Evolutionary conservation across 2,113 vertebrate genomes (phyloP), one percentile per base, ranked within the genome.

Genomic region (Ictidomys tridecemlineatus): DNA sequence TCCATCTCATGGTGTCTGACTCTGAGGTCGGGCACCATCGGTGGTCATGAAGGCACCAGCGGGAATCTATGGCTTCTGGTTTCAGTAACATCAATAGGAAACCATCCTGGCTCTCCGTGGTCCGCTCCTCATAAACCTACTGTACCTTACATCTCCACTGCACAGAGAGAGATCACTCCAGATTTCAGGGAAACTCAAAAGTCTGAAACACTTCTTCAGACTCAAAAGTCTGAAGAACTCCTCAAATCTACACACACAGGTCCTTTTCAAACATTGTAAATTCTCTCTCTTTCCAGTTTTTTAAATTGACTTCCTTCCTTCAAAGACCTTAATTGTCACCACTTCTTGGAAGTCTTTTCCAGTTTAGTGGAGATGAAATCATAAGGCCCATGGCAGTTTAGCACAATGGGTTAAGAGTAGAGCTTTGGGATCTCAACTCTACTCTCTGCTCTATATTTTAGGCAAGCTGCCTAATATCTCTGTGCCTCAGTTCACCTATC

Each of bases 21-120:
- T 5, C 1, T 28, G 24, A 70, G 10, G 39, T 84, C 48, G 8
- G 79, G 32, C 1, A 22, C 37, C 28, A 30, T 37, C 8, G 4
- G 34, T 24, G 48, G 53, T 3, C 53, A 39, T 12, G 1, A 76
- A 56, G n/a, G 34, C 12, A 78, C 5, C 45, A 37, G 4, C 61
- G 37, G 77, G 37, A 73, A 37, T 30, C 14, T 42, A 1, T 18
- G 45, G 34, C 18, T 9, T 20, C 63, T 67, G 45, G 39, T 65
- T 97, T 48, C 32, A 63, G n/a, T 42, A 89, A 89, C 37, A 58
- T 30, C 77, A 61, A 74, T 37, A 79, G 48, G 58, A 74, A 93
- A n/a, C 24, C n/a, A 51, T 32, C 32, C 67, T 48, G 28, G 22
- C 26, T 24, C 69, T 69, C 48, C 83, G 18, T 28, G 34, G 7